Base-by-base conservation (phyloP, 2,113 vertebrate genomes). In the Speoplatyrhinus poulsoni region DNA sequence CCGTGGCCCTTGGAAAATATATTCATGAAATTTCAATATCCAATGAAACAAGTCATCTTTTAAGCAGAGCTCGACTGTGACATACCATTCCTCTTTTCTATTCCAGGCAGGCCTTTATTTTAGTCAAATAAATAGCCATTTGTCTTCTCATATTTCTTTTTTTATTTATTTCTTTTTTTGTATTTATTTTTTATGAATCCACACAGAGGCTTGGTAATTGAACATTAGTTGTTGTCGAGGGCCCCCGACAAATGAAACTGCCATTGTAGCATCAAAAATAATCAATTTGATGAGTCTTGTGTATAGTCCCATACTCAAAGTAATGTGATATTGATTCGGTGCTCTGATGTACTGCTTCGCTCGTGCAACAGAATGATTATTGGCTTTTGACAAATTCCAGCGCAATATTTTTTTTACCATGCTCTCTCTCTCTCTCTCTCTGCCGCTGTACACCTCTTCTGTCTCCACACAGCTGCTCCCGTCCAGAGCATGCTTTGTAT, bases 1-100 rank as follows among this genome's bases (percentile, higher is more conserved):
- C 82, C 36, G 49, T 63, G 77, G 63, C 80, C 77, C 78, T 81
- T 60, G 78, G 84, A 85, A 91, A 93, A 93, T 92, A 89, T 93
- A 93, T 93, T 92, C 90, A 93, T 93, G 90, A 92, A 92, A 92
- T 93, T 89, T 91, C 91, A 91, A 92, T 91, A 90, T 93, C 88
- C 90, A 78, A 91, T 81, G 80, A 90, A 92, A 88, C 77, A 88
- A 90, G 90, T 83, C 83, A 92, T 93, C 88, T 92, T 93, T 93
- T 91, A 90, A 92, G 67, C 88, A 87, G 77, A 85, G 85, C 85
- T 82, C 81, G 81, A 90, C 82, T 60, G 73, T 90, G 91, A 92
- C 91, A 90, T 80, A 64, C 85, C 79, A 89, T 93, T 91, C 81
- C 82, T 92, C 90, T 90, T 87, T 84, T 85, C 83, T 79, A 83